These are phyloP conservation scores for Tarsius wallacei DNA, from an alignment of 2,797 vertebrate species.

Conservation along the genomic window DNA sequence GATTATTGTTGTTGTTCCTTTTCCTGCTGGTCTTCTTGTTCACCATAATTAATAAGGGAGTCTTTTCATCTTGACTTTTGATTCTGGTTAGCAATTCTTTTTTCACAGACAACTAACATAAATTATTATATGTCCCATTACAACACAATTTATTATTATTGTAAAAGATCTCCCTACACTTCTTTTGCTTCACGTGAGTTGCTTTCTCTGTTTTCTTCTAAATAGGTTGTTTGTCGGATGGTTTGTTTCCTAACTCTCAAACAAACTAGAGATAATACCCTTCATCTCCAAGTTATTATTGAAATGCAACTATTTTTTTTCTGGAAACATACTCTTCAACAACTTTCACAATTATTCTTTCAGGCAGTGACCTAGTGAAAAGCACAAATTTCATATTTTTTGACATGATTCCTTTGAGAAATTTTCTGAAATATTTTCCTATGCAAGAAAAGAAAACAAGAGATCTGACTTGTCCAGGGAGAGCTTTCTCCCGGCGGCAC, in stretches of 20 bases:
- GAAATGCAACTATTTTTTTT: conserved; percentile 8
- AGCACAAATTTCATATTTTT: conserved; percentile 31
- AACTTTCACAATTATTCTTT: conserved; percentile 29
- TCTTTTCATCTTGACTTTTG: conserved; percentile 85
- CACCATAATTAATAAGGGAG: conserved; percentile 82
- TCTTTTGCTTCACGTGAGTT: not conserved
- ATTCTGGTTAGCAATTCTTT: conserved; percentile 89
- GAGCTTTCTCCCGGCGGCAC: conserved; percentile 73
- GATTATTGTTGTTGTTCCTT: not conserved
- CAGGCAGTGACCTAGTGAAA: not conserved
- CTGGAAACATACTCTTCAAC: not conserved
- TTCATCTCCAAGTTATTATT: not conserved
- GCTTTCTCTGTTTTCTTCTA: not conserved
- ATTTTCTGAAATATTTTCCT: conserved; percentile 17
- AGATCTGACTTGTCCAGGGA: not conserved
- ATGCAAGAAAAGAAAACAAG: conserved; percentile 63
- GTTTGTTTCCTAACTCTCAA: conserved; percentile 5
- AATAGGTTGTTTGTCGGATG: not conserved
- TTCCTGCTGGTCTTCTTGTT: conserved; percentile 84
- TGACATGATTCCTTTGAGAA: conserved; percentile 46
- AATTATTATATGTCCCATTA: conserved; percentile 13
- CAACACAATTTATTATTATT: not conserved
- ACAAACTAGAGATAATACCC: not conserved
- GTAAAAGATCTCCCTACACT: not conserved
- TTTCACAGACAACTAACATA: conserved; percentile 87